phyloP scores from a whole-genome alignment of 2,113 vertebrate species.

The Gymnogyps californianus region DNA sequence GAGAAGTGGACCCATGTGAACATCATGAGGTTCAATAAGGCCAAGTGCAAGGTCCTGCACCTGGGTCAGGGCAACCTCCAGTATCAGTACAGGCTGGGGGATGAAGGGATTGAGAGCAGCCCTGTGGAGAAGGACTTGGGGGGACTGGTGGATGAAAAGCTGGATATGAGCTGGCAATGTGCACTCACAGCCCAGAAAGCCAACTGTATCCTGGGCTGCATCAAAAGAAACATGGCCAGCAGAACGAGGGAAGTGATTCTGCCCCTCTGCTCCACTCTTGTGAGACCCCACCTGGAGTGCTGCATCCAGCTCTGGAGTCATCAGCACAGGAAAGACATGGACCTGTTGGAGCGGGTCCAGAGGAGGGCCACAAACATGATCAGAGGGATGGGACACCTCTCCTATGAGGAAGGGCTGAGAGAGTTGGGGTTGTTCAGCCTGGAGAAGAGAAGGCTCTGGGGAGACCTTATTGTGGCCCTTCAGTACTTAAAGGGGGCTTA shows the following conservation, averaged over 20 bases:
- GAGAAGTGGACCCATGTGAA: not conserved
- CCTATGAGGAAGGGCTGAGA: not conserved
- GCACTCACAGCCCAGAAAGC: not conserved
- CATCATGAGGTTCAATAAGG: not conserved
- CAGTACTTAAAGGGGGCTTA: not conserved
- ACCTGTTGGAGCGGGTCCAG: not conserved
- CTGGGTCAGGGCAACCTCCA: rapidly evolving
- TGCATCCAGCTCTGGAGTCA: not conserved
- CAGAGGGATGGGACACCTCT: not conserved
- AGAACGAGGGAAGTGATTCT: not conserved
- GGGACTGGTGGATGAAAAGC: not conserved
- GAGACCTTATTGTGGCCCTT: not conserved
- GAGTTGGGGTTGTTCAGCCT: not conserved
- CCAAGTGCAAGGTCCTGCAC: not conserved
- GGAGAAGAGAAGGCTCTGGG: not conserved
- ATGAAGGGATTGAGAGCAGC: not conserved
- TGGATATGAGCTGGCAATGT: not conserved
- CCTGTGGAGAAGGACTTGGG: not conserved
- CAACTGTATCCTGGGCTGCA: rapidly evolving
- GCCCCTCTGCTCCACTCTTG: not conserved
- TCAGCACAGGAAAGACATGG: no score
- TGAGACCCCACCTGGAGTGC: not conserved
- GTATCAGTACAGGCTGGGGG: not conserved
- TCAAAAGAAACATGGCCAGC: not conserved
- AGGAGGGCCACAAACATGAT: not conserved